Percentiles rank a stretch among this genome's conserved stretches.
Conservation (phyloP, 2,888 invertebrate genomes). For the Rotaria socialis region DNA sequence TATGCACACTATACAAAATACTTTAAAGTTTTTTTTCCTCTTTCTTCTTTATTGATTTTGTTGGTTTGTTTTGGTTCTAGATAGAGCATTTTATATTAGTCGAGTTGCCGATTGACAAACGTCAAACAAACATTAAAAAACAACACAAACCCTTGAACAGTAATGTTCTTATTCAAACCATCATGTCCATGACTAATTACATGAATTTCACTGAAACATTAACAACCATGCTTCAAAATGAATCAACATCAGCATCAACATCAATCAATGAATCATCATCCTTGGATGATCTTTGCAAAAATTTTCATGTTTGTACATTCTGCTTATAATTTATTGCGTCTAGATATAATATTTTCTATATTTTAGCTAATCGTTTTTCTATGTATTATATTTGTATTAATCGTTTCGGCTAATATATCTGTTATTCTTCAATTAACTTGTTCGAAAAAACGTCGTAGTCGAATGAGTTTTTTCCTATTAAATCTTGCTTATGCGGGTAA, state of each 20-base stretch:
- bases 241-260: constrained; percentile 2
- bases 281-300: constrained; percentile 25
- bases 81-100: background rate
- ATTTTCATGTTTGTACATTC: constrained; percentile 20
- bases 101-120: background rate
- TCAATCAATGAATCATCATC: background rate
- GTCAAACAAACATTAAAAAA: background rate
- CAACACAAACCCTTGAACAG: background rate
- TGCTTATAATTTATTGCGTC: background rate
- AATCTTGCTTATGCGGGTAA: constrained; percentile 31
- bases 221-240: background rate
- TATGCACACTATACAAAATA: background rate
- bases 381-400: constrained; percentile 25
- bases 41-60: background rate
- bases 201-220: background rate
- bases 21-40: background rate
- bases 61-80: background rate
- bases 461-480: constrained; percentile 35
- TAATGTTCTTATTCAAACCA: background rate
- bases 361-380: constrained; percentile 31
- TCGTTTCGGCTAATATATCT: constrained; percentile 3
- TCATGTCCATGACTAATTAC: background rate
- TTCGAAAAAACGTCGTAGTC: constrained; percentile 33
- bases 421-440: constrained; percentile 33
- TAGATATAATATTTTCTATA: no score